Conservation (phyloP, 2,888 invertebrate genomes). For the Vandiemenella viatica region DNA sequence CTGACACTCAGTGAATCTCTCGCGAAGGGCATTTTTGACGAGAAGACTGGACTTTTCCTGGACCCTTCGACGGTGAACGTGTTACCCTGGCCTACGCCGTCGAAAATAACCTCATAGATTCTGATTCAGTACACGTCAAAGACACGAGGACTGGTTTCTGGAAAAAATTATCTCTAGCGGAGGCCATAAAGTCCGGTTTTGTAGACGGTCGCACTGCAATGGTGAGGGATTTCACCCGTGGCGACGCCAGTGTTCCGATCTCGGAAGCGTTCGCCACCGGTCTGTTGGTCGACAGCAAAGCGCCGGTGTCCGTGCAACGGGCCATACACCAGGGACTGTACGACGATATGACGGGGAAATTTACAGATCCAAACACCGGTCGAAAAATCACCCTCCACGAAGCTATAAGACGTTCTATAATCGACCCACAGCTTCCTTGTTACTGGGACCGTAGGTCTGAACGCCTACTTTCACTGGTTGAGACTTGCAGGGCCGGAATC, state of each 20-base stretch:
- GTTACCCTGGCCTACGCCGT: conserved; percentile 72
- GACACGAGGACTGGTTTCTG: conserved; percentile 61
- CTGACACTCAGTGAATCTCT: conserved; percentile 68
- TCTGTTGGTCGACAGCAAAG: conserved; percentile 63
- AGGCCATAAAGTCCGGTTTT: conserved; percentile 60
- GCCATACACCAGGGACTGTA: conserved; percentile 77
- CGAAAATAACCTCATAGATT: conserved; percentile 63
- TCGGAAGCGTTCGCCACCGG: conserved; percentile 66
- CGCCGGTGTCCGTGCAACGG: conserved; percentile 66
- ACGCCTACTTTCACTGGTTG: conserved; percentile 54
- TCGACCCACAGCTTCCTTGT: conserved; percentile 66
- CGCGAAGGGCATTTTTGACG: conserved; percentile 64
- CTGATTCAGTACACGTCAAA: conserved; percentile 67
- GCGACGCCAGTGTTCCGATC: conserved; percentile 49
- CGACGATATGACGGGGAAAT: conserved; percentile 63
- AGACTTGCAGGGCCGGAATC: conserved; percentile 65
- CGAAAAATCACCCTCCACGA: conserved; percentile 69
- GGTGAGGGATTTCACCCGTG: conserved; percentile 49
- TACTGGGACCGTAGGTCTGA: conserved; percentile 65
- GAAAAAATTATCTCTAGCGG: conserved; percentile 59
- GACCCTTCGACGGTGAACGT: conserved; percentile 66
- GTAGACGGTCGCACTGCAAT: conserved; percentile 43
- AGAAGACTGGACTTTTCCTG: conserved; percentile 62
- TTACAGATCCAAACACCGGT: conserved; percentile 65
- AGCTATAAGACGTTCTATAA: conserved; percentile 61